These are phyloP conservation scores for Dryobotodes eremita DNA, from an alignment of 2,888 invertebrate genomes.

Conservation along the genomic window DNA sequence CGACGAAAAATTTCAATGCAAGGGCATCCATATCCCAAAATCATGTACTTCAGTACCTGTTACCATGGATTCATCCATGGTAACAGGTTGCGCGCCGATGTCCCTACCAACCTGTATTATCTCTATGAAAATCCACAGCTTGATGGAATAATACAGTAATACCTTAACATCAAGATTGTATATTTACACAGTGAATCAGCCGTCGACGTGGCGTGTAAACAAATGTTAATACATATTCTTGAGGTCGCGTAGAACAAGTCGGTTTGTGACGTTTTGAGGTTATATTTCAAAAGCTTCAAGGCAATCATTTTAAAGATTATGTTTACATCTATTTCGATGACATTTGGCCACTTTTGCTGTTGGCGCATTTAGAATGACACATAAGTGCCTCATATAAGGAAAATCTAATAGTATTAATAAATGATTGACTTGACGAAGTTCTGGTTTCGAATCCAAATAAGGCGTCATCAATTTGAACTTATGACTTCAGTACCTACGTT, in stretches of 20 bases:
- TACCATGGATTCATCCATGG: too few relatives aligned
- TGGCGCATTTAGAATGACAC: not conserved
- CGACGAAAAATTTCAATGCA: too few relatives aligned
- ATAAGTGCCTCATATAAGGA: not conserved
- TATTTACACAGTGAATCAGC: constrained; percentile 42
- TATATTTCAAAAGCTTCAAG: constrained; percentile 9
- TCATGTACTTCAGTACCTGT: too few relatives aligned
- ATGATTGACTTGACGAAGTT: not conserved
- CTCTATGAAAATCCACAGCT: constrained; percentile 41
- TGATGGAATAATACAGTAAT: constrained; percentile 60
- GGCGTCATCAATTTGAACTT: not conserved
- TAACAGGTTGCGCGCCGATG: too few relatives aligned
- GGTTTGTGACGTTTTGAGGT: constrained; percentile 8
- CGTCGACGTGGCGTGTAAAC: constrained; percentile 26
- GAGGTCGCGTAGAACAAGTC: constrained; percentile 38
- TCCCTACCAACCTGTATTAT: not conserved
- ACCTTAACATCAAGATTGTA: constrained; percentile 24
- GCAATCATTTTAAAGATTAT: not conserved
- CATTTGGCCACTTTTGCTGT: not conserved
- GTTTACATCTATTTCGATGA: not conserved
- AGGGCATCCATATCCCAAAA: too few relatives aligned
- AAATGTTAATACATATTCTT: constrained; percentile 45
- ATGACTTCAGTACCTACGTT: not conserved
- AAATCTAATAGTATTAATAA: constrained; percentile 3
- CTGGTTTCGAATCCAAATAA: constrained; percentile 1